Conservation (phyloP, 2,113 vertebrate species). For the Thinocorus orbignyianus region DNA sequence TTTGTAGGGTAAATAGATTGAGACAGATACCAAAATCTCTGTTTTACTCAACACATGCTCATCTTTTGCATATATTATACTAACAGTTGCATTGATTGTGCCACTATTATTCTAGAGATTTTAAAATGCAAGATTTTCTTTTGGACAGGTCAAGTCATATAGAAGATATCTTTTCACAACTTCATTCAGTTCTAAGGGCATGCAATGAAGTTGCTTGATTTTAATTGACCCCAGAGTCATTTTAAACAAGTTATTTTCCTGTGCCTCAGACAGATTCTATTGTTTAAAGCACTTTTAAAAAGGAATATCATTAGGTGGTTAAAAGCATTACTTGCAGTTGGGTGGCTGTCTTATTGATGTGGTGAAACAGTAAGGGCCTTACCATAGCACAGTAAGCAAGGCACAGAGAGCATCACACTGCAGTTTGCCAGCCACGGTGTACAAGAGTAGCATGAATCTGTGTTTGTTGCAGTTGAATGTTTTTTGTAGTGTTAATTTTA, state of each 20-base stretch:
- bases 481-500: background rate
- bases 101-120: background rate
- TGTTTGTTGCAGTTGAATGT: background rate
- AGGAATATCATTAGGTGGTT: background rate
- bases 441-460: background rate
- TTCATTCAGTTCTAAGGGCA: background rate
- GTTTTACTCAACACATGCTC: background rate
- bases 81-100: background rate
- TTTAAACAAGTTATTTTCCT: background rate
- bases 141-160: background rate
- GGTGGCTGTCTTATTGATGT: background rate
- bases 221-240: background rate
- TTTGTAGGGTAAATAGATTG: background rate
- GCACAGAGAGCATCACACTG: background rate
- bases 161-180: background rate
- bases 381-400: background rate
- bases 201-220: background rate
- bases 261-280: background rate
- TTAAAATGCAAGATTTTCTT: background rate
- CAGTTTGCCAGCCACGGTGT: background rate
- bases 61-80: background rate
- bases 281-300: background rate
- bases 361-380: background rate
- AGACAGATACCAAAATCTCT: background rate
- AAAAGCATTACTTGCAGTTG: background rate